Evolutionary conservation across 2,113 vertebrate species (phyloP).

Genomic region (Acinonyx jubatus): DNA sequence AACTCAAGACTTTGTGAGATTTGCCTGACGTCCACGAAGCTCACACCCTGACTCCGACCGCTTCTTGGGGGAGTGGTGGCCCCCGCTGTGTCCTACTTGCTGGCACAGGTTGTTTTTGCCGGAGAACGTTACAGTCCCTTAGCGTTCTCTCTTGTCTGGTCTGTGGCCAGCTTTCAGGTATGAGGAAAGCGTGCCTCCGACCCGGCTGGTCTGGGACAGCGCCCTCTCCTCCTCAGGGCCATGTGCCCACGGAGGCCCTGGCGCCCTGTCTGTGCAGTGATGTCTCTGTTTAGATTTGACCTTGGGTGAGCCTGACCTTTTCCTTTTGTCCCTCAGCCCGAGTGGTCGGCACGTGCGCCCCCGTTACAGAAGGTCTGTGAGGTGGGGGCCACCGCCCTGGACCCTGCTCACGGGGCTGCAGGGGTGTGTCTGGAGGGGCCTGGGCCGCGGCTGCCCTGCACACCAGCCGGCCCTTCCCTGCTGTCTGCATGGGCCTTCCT

Average conservation of each 20-base stretch:
- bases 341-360: not conserved
- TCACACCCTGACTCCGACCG: fast-evolving
- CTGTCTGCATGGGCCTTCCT: not conserved
- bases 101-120: not conserved
- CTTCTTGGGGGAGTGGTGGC: not conserved
- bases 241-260: not conserved
- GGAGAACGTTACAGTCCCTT: not conserved
- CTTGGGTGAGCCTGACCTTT: not conserved
- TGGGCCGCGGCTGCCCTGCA: not conserved
- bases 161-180: not conserved
- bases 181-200: not conserved
- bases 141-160: not conserved
- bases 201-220: fast-evolving
- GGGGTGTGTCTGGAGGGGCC: not conserved
- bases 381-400: not conserved
- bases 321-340: not conserved
- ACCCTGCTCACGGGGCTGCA: not conserved
- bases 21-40: fast-evolving
- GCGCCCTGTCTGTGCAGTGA: not conserved
- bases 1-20: not conserved
- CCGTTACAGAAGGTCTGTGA: fast-evolving
- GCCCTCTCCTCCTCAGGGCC: not conserved
- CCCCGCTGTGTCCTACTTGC: not conserved
- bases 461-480: not conserved
- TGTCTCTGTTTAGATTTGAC: not conserved